phyloP scores from a whole-genome alignment of 2,797 vertebrate genomes.

The Myripristis jacobus region DNA sequence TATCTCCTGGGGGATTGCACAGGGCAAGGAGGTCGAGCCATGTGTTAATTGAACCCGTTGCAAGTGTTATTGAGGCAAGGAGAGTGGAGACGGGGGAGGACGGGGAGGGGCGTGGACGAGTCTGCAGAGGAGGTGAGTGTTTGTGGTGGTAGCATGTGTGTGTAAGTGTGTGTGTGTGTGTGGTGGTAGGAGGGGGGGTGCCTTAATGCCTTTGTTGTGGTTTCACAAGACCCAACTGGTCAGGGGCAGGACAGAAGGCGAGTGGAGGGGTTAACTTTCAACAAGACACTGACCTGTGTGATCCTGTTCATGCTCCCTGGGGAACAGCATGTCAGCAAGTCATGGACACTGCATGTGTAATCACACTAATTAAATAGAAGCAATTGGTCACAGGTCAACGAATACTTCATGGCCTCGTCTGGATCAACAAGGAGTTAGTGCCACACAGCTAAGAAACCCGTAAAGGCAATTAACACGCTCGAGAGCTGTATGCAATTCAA shows the following conservation, averaged over 20 bases:
- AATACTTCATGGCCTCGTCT: conserved; percentile 42
- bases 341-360: conserved; percentile 67
- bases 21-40: conserved; percentile 41
- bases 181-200: neutral
- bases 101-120: conserved; percentile 34
- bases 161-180: conserved; percentile 5
- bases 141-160: conserved; percentile 7
- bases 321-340: conserved; percentile 54
- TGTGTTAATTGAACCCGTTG: conserved; percentile 72
- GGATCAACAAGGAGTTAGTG: conserved; percentile 22
- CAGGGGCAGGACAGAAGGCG: conserved; percentile 42
- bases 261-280: conserved; percentile 61
- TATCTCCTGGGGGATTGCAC: conserved; percentile 53
- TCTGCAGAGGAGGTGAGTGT: conserved; percentile 31
- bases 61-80: conserved; percentile 65
- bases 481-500: neutral
- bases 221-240: conserved; percentile 37
- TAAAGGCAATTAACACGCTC: conserved; percentile 23
- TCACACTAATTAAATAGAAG: conserved; percentile 67
- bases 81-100: conserved; percentile 33
- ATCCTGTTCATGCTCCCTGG: conserved; percentile 50
- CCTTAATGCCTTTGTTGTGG: conserved; percentile 21
- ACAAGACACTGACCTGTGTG: conserved; percentile 60
- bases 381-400: conserved; percentile 66
- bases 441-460: conserved; percentile 1